Evolutionary conservation across 1,140 invertebrate genomes (phyloP).

Genomic region (Hirudo medicinalis): DNA sequence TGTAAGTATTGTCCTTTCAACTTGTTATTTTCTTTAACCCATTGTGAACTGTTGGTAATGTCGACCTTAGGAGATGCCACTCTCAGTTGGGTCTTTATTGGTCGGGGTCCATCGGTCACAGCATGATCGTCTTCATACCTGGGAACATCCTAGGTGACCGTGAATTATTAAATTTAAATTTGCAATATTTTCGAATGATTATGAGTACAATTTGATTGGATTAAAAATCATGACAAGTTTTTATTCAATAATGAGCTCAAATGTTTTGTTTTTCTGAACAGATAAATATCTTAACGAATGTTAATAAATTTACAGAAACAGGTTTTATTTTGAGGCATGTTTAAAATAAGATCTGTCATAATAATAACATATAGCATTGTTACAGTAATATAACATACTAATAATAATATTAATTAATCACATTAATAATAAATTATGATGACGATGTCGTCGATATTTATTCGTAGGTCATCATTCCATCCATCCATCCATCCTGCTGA

Average conservation of each 20-base stretch:
- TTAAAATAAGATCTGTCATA: too few species aligned
- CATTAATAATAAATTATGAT: neutral
- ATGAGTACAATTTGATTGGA: neutral
- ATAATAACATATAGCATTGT: neutral
- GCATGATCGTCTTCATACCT: conserved; percentile 33
- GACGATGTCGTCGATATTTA: neutral
- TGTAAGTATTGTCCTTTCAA: too few species aligned
- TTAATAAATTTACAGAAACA: neutral
- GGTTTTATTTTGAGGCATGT: neutral
- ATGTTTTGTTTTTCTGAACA: too few species aligned
- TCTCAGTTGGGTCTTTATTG: conserved; percentile 33
- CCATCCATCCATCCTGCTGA: conserved; percentile 29
- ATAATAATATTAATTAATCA: neutral
- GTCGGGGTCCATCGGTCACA: conserved; percentile 33
- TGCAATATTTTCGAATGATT: too few species aligned
- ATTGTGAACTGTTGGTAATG: neutral
- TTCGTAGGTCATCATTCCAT: conserved; percentile 28
- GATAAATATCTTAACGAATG: too few species aligned
- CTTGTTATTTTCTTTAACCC: neutral
- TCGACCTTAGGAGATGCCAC: conserved; percentile 26
- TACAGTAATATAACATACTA: too few species aligned
- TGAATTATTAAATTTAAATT: neutral
- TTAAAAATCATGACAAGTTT: neutral
- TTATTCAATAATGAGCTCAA: neutral
- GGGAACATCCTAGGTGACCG: conserved; percentile 31